phyloP scores from a whole-genome alignment of 2,888 invertebrate species.

The Nymphalis urticae region DNA sequence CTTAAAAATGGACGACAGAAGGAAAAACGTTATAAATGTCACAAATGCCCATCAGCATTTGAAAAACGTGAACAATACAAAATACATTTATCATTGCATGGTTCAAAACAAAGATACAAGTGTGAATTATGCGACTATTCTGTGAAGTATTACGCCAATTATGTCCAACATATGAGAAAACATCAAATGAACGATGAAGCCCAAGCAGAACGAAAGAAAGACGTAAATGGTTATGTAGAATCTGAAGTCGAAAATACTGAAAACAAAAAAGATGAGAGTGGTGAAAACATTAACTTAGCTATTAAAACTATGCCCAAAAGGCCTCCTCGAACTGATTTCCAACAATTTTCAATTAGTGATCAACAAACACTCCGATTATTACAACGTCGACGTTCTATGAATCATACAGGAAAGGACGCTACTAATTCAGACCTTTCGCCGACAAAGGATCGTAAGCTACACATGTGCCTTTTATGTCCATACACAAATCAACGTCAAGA shows the following conservation, averaged over 20 bases:
- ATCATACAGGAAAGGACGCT: conserved; percentile 61
- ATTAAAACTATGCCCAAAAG: conserved; percentile 76
- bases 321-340: conserved; percentile 70
- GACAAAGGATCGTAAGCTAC: conserved; percentile 83
- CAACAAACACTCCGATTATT: conserved; percentile 83
- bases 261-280: conserved; percentile 55
- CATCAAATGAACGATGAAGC: conserved; percentile 88
- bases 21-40: conserved; percentile 90
- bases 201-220: conserved; percentile 80
- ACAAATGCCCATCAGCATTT: conserved; percentile 93
- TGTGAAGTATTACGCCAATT: conserved; percentile 92
- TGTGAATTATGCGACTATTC: conserved; percentile 94
- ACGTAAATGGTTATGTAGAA: conserved; percentile 52
- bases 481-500: conserved; percentile 88
- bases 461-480: conserved; percentile 89
- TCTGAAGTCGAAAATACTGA: conserved; percentile 51
- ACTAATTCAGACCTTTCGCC: conserved; percentile 64
- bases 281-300: conserved; percentile 69
- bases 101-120: conserved; percentile 90
- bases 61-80: conserved; percentile 92
- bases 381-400: conserved; percentile 78
- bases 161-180: conserved; percentile 90
- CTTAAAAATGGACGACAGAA: conserved; percentile 87
- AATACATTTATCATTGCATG: conserved; percentile 90
- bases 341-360: conserved; percentile 82